A percentile compares a stretch with the other conserved stretches of the same genome.
Conservation (phyloP, 2,113 vertebrate species). For the human (Homo sapiens) region DNA sequence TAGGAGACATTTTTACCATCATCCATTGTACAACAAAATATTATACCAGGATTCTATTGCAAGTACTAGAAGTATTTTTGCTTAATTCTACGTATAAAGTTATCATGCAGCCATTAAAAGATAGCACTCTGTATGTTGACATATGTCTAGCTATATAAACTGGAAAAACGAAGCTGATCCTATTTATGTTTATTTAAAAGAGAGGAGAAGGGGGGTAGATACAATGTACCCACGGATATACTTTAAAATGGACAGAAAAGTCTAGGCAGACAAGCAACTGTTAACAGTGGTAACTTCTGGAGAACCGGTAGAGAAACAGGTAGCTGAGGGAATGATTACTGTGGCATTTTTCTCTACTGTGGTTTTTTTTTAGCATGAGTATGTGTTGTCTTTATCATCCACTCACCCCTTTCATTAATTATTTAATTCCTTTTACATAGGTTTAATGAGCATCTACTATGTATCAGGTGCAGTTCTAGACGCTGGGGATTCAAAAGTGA, state of each 20-base stretch:
- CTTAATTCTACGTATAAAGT: slow-evolving; percentile 10
- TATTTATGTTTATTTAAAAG: not conserved
- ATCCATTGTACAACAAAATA: not conserved
- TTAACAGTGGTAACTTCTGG: not conserved
- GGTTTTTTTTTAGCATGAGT: not conserved
- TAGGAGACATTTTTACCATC: not conserved
- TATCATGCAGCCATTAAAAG: not conserved
- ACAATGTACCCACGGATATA: not conserved
- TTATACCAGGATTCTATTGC: not conserved
- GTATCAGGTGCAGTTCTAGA: not conserved
- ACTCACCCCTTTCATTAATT: not conserved
- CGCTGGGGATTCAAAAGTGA: not conserved
- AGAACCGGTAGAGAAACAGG: not conserved
- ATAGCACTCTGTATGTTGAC: not conserved
- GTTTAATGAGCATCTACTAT: not conserved
- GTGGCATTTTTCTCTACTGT: not conserved
- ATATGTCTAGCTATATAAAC: not conserved
- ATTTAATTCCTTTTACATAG: not conserved
- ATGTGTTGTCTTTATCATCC: not conserved
- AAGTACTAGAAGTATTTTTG: not conserved
- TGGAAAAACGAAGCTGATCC: not conserved
- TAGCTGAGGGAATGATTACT: not conserved
- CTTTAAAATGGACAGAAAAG: not conserved
- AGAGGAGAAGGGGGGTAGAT: not conserved
- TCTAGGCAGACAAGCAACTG: not conserved